Conservation (phyloP, 2,888 invertebrate genomes). For the Mylabris sibirica region DNA sequence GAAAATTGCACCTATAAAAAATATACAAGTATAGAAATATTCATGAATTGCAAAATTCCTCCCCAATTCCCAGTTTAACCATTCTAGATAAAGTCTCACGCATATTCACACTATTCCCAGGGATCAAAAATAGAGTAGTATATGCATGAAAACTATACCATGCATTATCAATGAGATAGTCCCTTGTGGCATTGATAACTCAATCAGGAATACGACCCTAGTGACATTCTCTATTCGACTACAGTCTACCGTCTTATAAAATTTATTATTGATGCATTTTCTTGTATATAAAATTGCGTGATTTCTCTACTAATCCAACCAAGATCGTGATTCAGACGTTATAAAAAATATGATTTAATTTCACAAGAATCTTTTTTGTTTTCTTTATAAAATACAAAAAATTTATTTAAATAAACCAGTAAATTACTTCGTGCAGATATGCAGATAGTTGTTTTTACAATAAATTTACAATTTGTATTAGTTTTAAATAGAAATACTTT, state of each 20-base stretch:
- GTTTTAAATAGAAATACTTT: background rate
- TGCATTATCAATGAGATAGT: slow-evolving; percentile 19
- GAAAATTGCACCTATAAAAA: slow-evolving; percentile 83
- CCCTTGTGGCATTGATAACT: slow-evolving; percentile 19
- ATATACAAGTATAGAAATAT: slow-evolving; percentile 13
- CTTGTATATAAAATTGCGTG: background rate
- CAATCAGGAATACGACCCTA: background rate
- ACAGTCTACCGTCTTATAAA: background rate
- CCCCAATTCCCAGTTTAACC: background rate
- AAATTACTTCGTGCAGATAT: background rate
- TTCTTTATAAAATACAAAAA: background rate
- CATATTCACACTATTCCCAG: background rate
- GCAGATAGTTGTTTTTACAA: background rate
- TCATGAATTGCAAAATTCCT: background rate
- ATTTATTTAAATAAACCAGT: background rate
- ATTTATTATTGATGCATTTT: background rate
- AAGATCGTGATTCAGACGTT: background rate
- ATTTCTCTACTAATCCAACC: background rate
- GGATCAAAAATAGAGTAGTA: background rate
- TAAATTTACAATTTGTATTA: background rate
- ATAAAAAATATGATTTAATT: background rate
- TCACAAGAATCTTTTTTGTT: background rate
- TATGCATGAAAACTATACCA: background rate
- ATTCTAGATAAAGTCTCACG: background rate
- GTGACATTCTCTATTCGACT: background rate